Evolutionary conservation across 2,888 invertebrate genomes (phyloP), one percentile per base, ranked within the genome.

Genomic region (Oscheius myriophilus): DNA sequence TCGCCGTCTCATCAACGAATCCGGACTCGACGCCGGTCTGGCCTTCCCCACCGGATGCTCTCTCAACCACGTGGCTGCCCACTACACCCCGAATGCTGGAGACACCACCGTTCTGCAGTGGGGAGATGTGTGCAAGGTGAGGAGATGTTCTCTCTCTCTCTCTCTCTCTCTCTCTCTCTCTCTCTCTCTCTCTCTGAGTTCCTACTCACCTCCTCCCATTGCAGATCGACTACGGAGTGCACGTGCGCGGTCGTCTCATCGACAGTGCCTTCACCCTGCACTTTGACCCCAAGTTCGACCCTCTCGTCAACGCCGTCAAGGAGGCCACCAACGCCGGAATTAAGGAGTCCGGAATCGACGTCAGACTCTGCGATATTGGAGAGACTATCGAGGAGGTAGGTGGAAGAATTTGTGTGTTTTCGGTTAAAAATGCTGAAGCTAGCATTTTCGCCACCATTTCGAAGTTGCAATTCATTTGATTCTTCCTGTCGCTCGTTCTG

Each of bases 311-410:
- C 87, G 97, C 97, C 9, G 98, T 99, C 0, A 92, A 93, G 82
- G 98, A 96, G 87, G 97, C 98, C 4, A 99, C 98, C 0, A 96
- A 98, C 87, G 96, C 97, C 2, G 98, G 98, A 39, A 97, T 99
- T 80, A 92, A 91, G 87, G 93, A 92, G 73, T 92, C 94, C 0
- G 97, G 97, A 18, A 96, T 98, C 73, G 98, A 99, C 88, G 98
- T 95, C 0, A 92, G 95, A 86, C 90, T 99, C 69, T 96, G 97
- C 87, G 98, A 99, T 86, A 92, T 98, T 77, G 98, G 91, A 14
- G 93, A 94, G 73, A 93, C 94, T 1, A 95, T 98, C 81, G 97
- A 97, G 87, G 98, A 98, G 90, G 96, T 79, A 14, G 25, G 39
- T n/a, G n/a, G n/a, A n/a, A n/a, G n/a, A n/a, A n/a, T n/a, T n/a